Evolutionary conservation across 2,888 invertebrate genomes (phyloP), one percentile per base, ranked within the genome.

Genomic region (Xanthostigma xanthostigma): DNA sequence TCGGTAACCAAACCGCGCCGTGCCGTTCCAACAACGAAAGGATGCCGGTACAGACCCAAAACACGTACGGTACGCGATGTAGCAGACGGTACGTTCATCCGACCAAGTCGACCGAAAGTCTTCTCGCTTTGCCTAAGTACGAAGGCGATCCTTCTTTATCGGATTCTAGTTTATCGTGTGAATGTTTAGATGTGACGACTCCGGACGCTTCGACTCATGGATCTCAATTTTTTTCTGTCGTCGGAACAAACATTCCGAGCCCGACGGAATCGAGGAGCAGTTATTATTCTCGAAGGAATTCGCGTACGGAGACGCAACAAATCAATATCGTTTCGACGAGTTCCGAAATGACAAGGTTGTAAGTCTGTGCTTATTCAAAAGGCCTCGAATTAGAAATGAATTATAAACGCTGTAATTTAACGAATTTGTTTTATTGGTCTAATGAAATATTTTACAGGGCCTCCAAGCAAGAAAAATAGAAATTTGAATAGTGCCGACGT

Each of bases 71-170:
- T 35, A 40, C 36, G n/a, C 35, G 41, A 45, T 11, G 41, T 35
- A 47, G 44, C 36, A 17, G 66, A 49, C 58, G 64, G 48, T 64
- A 78, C 64, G 67, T 79, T 63, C 66, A 79, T 62, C 64, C 85
- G 1, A 86, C 83, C 2, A 88, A 89, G 62, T 88, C 88, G 1
- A 86, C 87, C 0, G 88, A 89, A 64, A 87, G 84, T 61, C 70
- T 89, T 14, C 70, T 84, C 14, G 74, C 83, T 41, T 75, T 79
- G 13, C 74, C 81, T 2, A 79, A 80, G 55, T 80, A 80, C 60
- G 75, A 75, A 48, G 43, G 44, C 9, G 76, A 76, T 53, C 65
- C 74, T 53, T 74, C 74, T 44, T 71, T 78, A 1, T 74, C 79
- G 0, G 84, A 85, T 58, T 79, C 79, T 3, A 78, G 80, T 58